Percentiles rank a stretch among this genome's conserved stretches.
Conservation (phyloP, 64 coral and sea anemone species). For the Stylophora pistillata region DNA sequence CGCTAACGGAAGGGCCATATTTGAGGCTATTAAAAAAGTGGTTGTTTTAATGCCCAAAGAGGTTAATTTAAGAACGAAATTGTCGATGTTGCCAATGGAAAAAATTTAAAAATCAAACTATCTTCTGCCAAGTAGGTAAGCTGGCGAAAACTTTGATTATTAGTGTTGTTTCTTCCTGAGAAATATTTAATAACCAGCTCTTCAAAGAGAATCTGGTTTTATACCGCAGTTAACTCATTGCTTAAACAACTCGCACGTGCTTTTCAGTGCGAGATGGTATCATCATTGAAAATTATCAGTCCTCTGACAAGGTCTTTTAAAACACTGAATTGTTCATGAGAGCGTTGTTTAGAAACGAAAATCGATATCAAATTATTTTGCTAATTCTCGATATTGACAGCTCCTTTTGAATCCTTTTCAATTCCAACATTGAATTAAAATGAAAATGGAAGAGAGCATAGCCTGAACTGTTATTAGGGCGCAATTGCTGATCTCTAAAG, state of each 20-base stretch:
- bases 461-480: background rate
- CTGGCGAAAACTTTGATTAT: background rate
- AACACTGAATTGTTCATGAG: conserved; percentile 43
- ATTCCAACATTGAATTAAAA: background rate
- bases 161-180: background rate
- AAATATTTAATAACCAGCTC: conserved; percentile 10
- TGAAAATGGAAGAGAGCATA: background rate
- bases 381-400: background rate
- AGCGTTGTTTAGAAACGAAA: conserved; percentile 1
- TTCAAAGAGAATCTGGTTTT: conserved; percentile 14
- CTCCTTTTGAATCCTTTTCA: background rate
- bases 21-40: background rate
- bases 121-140: background rate
- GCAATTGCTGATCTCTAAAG: conserved; percentile 4
- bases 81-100: background rate
- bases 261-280: conserved; percentile 5
- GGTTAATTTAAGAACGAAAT: background rate
- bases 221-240: conserved; percentile 9
- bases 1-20: conserved; percentile 36
- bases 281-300: background rate
- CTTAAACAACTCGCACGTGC: conserved; percentile 30
- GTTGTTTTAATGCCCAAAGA: background rate
- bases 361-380: conserved; percentile 7
- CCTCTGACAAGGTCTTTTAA: conserved; percentile 5
- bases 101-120: background rate